These are phyloP conservation scores for Drosophila meridionalis DNA, from an alignment of 2,888 invertebrate species.

Conservation along the genomic window DNA sequence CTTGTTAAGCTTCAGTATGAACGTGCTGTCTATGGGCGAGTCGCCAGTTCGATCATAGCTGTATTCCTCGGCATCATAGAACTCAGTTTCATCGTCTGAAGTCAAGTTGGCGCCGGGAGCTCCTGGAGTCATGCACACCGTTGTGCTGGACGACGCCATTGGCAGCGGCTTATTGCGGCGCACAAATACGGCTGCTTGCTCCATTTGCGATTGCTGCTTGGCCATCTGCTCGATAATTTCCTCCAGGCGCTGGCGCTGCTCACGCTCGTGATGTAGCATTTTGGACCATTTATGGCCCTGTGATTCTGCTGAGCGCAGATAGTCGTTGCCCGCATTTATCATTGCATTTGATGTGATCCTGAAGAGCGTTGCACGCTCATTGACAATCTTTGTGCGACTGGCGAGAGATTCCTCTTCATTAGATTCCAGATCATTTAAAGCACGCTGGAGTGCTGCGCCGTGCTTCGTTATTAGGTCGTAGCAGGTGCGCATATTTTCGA, in stretches of 20 bases:
- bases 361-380: slow-evolving; percentile 97
- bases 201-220: slow-evolving; percentile 97
- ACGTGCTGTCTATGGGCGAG: slow-evolving; percentile 78
- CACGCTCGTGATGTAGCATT: slow-evolving; percentile 96
- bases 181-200: slow-evolving; percentile 91
- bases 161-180: slow-evolving; percentile 72
- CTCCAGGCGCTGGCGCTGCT: slow-evolving; percentile 95
- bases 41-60: slow-evolving; percentile 53
- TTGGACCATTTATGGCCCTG: slow-evolving; percentile 97
- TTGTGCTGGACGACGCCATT: slow-evolving; percentile 45
- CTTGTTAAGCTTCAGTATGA: slow-evolving; percentile 88
- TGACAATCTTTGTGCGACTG: slow-evolving; percentile 94
- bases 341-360: slow-evolving; percentile 98
- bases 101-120: slow-evolving; percentile 76
- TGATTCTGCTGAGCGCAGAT: slow-evolving; percentile 94
- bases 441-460: slow-evolving; percentile 92
- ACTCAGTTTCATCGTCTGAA: slow-evolving; percentile 90
- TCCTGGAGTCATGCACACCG: slow-evolving; percentile 26
- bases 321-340: slow-evolving; percentile 98
- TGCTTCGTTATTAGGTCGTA: slow-evolving; percentile 96
- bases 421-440: slow-evolving; percentile 91
- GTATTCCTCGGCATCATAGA: slow-evolving; percentile 89
- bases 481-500: slow-evolving; percentile 96
- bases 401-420: slow-evolving; percentile 89
- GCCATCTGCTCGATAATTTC: slow-evolving; percentile 99